Evolutionary conservation across 2,888 invertebrate species (phyloP), one percentile per base, ranked within the genome.

Genomic region (Pterostichus madidus): DNA sequence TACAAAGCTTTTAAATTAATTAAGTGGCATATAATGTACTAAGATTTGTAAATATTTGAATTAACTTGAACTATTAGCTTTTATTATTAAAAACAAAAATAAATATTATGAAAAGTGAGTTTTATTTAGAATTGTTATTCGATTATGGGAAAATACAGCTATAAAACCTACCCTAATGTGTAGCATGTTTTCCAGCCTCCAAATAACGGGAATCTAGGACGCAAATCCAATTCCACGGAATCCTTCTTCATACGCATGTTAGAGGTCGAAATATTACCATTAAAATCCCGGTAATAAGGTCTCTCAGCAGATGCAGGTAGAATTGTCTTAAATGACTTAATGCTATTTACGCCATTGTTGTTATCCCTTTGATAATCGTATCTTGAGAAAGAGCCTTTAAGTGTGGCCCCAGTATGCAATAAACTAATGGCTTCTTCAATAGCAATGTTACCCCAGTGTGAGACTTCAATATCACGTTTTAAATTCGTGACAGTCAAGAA

Each of bases 181-280:
- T 99, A 99, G 86, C 97, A 97, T 7, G 98, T 99, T 89, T 96
- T 97, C 99, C 99, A 99, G 11, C 99, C 99, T 80, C 99, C 99
- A 90, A 99, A 99, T 4, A 99, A 91, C 2, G 99, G 99, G 90
- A 99, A 99, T 86, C 99, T 92, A 0, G 99, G 99, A 75, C 98
- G 93, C n/a, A 99, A 92, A 87, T 99, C 99, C 3, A 99, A 91
- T 88, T 99, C 99, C 6, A 99, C 98, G 52, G 97, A 95, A 88
- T 99, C 98, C 85, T 96, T 96, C 86, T 96, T 93, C 31, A 96
- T 91, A 85, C 95, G 93, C 91, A 99, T 95, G 89, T 97, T 96
- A 0, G 98, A 98, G 8, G 99, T 99, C 0, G 99, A 99, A 87
- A 99, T 99, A 89, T 99, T 99, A 52, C 98, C 99, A 89, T 99